Percentiles rank a stretch among this genome's conserved stretches.
phyloP scores from a whole-genome alignment of 2,113 vertebrate genomes.

The Pseudopipra pipra region DNA sequence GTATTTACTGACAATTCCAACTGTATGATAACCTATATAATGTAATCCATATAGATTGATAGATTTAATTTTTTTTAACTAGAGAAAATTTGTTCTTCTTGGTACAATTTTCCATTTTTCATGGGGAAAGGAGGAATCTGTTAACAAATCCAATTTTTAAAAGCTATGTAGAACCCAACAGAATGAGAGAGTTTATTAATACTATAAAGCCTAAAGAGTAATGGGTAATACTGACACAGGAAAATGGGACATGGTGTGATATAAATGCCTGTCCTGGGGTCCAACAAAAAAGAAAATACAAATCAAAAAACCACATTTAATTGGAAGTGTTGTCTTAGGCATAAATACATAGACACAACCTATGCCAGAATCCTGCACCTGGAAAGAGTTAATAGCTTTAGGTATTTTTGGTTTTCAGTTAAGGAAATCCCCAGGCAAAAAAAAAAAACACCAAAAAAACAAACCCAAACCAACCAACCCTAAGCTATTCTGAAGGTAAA shows the following conservation, averaged over 20 bases:
- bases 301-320: neutral
- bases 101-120: neutral
- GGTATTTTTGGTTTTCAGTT: neutral
- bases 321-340: neutral
- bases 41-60: neutral
- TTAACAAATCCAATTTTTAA: neutral
- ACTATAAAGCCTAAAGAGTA: neutral
- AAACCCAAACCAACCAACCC: neutral
- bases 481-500: neutral
- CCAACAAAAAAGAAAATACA: neutral
- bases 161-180: neutral
- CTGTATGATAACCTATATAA: neutral
- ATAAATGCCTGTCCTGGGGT: neutral
- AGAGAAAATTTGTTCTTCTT: neutral
- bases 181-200: neutral
- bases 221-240: neutral
- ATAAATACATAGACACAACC: neutral
- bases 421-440: slow-evolving; percentile 23
- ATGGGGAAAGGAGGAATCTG: neutral
- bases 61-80: neutral
- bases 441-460: neutral
- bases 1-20: neutral
- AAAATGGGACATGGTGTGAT: neutral
- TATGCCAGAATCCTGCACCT: neutral
- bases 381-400: neutral